Percentiles rank a stretch among this genome's conserved stretches.
Conservation (phyloP, 2,113 vertebrate genomes). For the Neolamprologus caudopunctatus region DNA sequence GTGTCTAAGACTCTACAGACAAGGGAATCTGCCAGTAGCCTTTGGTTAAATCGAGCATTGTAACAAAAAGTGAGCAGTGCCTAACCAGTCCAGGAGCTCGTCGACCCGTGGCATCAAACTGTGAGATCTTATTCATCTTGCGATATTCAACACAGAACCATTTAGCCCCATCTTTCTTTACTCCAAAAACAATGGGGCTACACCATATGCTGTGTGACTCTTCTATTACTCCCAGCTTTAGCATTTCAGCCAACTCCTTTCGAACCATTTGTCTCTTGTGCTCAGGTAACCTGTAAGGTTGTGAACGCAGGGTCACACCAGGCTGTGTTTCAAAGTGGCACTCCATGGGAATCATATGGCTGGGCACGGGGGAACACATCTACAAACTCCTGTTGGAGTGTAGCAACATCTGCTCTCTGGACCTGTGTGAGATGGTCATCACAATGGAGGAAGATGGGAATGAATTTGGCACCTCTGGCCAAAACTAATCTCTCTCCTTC, state of each 20-base stretch:
- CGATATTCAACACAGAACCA: neutral
- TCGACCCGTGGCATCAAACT: fast-evolving
- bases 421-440: neutral
- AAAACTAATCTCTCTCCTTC: neutral
- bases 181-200: neutral
- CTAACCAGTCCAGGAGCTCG: neutral
- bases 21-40: neutral
- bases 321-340: neutral
- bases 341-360: neutral
- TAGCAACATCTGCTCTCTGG: neutral
- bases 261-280: neutral
- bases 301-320: neutral
- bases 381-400: neutral
- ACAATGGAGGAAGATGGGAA: neutral
- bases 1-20: neutral
- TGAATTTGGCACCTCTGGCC: neutral
- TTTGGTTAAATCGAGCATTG: neutral
- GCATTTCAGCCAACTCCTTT: neutral
- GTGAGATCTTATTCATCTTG: neutral
- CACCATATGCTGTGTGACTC: neutral
- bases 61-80: neutral
- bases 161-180: fast-evolving
- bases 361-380: neutral
- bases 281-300: neutral
- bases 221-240: neutral